phyloP scores from a whole-genome alignment of 2,797 vertebrate genomes.

The Tolypeutes matacus region DNA sequence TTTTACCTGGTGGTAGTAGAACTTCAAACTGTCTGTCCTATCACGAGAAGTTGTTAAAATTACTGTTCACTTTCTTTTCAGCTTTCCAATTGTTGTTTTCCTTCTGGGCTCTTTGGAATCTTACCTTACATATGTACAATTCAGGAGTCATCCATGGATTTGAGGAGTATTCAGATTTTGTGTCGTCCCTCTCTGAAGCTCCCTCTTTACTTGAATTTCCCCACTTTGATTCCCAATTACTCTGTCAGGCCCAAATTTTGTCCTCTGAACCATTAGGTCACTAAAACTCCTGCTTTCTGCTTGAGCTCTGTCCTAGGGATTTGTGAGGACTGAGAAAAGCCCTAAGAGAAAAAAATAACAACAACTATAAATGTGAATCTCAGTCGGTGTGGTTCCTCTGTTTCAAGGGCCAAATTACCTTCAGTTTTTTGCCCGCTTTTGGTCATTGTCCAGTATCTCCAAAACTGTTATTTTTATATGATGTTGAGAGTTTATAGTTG shows the following conservation, averaged over 20 bases:
- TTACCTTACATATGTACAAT: neutral
- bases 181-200: neutral
- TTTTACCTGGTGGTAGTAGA: neutral
- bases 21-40: neutral
- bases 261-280: slow-evolving; percentile 50
- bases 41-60: neutral
- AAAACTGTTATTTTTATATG: neutral
- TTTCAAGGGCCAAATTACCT: neutral
- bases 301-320: neutral
- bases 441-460: neutral
- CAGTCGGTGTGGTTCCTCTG: neutral
- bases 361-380: neutral
- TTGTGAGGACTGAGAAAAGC: neutral
- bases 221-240: neutral
- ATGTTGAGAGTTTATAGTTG: neutral
- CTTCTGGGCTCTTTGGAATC: neutral
- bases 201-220: neutral
- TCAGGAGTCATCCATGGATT: slow-evolving; percentile 31
- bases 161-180: neutral
- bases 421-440: slow-evolving; percentile 31
- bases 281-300: slow-evolving; percentile 7
- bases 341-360: neutral
- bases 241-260: neutral
- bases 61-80: neutral
- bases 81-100: neutral